Percentiles rank a stretch among this genome's conserved stretches.
Evolutionary conservation across 2,113 vertebrate species (phyloP).

Genomic region (Campylomormyrus numenius): DNA sequence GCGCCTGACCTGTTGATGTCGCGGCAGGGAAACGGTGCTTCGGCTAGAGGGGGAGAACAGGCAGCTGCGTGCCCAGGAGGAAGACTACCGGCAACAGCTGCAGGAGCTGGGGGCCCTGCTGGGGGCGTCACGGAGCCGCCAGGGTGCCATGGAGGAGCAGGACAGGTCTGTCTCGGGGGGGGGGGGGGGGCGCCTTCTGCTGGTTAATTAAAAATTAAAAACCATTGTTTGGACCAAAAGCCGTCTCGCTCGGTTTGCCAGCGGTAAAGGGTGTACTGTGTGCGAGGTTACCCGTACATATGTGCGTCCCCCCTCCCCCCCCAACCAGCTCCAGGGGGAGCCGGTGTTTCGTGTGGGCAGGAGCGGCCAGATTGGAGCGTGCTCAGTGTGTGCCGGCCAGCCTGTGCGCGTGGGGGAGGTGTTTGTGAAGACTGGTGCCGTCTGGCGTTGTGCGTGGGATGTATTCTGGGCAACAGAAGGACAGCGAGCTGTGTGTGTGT

Average conservation of each 20-base stretch:
- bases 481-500: constrained; percentile 46
- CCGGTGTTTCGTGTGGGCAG: not conserved
- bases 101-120: constrained; percentile 64
- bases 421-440: not conserved
- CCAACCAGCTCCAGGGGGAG: not conserved
- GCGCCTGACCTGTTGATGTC: not conserved
- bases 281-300: not conserved
- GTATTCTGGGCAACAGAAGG: constrained; percentile 37
- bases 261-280: not conserved
- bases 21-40: constrained; percentile 71
- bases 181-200: not conserved
- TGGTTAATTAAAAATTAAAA: not conserved
- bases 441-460: constrained; percentile 47
- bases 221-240: not conserved
- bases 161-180: constrained; percentile 56
- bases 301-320: not conserved
- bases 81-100: constrained; percentile 61
- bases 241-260: not conserved
- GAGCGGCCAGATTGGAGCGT: constrained; percentile 1
- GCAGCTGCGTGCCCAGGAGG: constrained; percentile 74
- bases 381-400: constrained; percentile 4
- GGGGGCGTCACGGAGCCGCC: constrained; percentile 69
- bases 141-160: constrained; percentile 69
- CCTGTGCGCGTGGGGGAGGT: constrained; percentile 11
- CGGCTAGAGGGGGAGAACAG: constrained; percentile 80